Base-by-base conservation (phyloP, 2,113 vertebrate genomes). In the Willisornis vidua region DNA sequence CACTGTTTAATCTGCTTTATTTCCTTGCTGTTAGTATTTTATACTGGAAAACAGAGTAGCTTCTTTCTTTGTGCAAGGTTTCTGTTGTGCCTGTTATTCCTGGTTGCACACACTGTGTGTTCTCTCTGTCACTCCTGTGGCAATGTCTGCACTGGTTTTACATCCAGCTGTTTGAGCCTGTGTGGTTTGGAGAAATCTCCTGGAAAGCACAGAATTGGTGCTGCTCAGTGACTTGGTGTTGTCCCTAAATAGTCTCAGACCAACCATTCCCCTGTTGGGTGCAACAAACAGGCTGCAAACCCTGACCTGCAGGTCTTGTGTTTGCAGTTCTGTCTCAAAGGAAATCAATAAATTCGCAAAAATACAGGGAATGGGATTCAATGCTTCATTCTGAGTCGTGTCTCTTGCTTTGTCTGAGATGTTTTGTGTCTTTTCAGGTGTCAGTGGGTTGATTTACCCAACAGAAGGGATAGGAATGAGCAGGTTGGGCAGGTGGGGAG, bases 401-500 rank as follows among this genome's bases (percentile, higher is more conserved):
- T 63, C 77, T 95, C 81, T 81, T 25, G 17, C 51, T 77, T 89
- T 74, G 22, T 75, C 88, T 87, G 85, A 77, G 93, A 91, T 95
- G 85, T 96, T 91, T 91, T 58, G 0, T 94, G 87, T 97, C 95
- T 96, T 97, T 95, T 67, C 96, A 96, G 94, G 96, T 96, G 89
- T 97, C 96, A 95, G 81, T 95, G 93, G 90, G 96, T 96, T 97
- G 96, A 91, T 95, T 96, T 95, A 92, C 82, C 95, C 78, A 77
- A 88, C 82, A 96, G 96, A 93, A 91, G 95, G 94, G 95, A 94
- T 97, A 96, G 96, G 93, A 97, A 73, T 91, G 93, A 97, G 79
- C 93, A 45, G 95, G 67, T 94, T 97, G 95, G 95, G 93, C 91
- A 97, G 93, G 95, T 96, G 94, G 96, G 87, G 65, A 93, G 92